Evolutionary conservation across 53 echinoderm and acorn worm species (phyloP), one percentile per base, ranked within the genome.

Genomic region (Pentamera pediparva): DNA sequence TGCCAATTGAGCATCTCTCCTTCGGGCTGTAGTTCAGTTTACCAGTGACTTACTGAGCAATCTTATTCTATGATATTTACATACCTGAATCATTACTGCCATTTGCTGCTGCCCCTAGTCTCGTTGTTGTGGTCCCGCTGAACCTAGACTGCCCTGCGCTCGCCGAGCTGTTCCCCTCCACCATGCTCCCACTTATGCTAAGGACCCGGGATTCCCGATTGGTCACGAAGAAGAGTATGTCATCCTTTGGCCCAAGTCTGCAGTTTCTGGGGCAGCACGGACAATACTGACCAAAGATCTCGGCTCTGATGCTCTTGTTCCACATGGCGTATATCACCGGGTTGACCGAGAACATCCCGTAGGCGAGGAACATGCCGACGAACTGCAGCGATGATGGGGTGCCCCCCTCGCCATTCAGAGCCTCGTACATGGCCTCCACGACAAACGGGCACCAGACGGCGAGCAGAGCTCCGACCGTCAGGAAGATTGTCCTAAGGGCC

Each of bases 61-160:
- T n/a, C n/a, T n/a, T n/a, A n/a, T n/a, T n/a, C 57, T 62, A 12
- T 70, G 64, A 71, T 55, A n/a, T 59, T 9, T 8, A 59, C 87
- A 70, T 37, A 91, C 92, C 92, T 49, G 92, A 91, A 57, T 88
- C 92, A 75, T 88, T 84, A 57, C 87, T 91, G 61, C 84, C 84
- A 51, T 84, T 76, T 28, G 77, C 76, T 30, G 49, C 77, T 32
- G 58, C 59, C 15, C 59, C 75, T 32, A 75, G 59, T 43, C 41
- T 77, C 30, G 83, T 83, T 4, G 77, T 56, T 52, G 35, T 56
- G 28, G 76, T 76, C 18, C n/a, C 73, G 54, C 73, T 72, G 27
- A 67, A 67, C 36, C 73, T 52, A 53, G 77, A 69, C 35, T 82
- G 64, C 5, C 43, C 61, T 27, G 36, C 41, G 40, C 32, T 76